Conservation (phyloP, 2,113 vertebrate species). For the Upupa epops region DNA sequence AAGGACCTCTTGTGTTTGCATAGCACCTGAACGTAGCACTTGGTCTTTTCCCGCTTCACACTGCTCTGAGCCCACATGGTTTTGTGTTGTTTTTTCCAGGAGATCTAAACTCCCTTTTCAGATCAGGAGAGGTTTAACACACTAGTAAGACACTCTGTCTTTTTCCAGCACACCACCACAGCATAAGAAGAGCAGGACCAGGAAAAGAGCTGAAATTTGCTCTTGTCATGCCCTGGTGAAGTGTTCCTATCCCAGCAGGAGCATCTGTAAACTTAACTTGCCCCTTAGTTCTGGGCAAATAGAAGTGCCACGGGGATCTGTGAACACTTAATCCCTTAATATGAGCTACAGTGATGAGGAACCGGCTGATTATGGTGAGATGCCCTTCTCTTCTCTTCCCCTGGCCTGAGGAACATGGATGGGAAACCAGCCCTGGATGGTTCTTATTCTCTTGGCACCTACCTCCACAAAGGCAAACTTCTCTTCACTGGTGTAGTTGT, state of each 20-base stretch:
- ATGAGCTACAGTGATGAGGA: background rate
- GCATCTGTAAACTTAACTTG: background rate
- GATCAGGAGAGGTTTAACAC: background rate
- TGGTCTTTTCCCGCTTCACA: background rate
- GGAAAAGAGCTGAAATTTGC: background rate
- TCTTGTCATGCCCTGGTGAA: background rate
- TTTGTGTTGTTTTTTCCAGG: background rate
- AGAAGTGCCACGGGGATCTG: background rate
- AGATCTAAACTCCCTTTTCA: background rate
- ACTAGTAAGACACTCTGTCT: background rate
- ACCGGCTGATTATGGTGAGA: background rate
- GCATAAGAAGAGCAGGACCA: background rate
- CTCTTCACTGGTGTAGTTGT: constrained; percentile 99
- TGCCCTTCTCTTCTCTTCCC: background rate
- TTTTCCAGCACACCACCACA: background rate
- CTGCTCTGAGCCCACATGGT: background rate
- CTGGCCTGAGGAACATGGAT: background rate
- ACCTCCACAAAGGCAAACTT: constrained; percentile 98
- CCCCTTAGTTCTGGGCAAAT: background rate
- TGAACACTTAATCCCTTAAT: background rate
- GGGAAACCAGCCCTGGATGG: background rate
- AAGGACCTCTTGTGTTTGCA: background rate
- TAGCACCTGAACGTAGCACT: background rate
- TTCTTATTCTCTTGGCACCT: background rate
- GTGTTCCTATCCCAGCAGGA: background rate